Conservation (phyloP, 2,797 vertebrate species). For the Gallinago stenura region DNA sequence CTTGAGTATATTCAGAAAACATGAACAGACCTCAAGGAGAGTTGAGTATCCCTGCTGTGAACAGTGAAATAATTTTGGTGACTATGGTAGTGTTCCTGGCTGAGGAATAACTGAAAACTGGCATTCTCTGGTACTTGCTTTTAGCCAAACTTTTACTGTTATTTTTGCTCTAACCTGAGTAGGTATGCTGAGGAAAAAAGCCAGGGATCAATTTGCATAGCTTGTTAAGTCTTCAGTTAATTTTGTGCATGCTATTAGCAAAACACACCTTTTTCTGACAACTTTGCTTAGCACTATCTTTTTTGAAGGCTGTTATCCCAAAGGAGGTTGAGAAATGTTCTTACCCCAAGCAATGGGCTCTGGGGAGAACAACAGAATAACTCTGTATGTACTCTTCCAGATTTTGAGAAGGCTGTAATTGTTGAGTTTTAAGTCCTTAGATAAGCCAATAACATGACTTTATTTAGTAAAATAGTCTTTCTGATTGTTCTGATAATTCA, state of each 20-base stretch:
- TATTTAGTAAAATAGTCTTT: not conserved
- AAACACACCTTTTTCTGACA: not conserved
- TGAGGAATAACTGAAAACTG: not conserved
- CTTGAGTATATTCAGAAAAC: not conserved
- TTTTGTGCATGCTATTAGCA: not conserved
- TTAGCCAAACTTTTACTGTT: not conserved
- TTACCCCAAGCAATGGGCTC: not conserved
- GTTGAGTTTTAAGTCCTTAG: not conserved
- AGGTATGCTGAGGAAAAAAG: not conserved
- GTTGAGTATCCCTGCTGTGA: not conserved
- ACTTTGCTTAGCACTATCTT: fast-evolving
- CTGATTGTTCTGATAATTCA: conserved; percentile 1
- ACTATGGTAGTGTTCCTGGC: not conserved
- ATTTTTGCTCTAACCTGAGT: not conserved
- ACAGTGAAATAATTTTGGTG: not conserved
- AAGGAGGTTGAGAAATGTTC: not conserved
- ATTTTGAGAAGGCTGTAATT: not conserved
- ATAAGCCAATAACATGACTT: not conserved
- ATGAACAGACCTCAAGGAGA: not conserved
- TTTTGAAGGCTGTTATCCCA: not conserved
- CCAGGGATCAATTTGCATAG: not conserved
- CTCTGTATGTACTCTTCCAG: not conserved
- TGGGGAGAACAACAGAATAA: not conserved
- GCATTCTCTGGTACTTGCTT: not conserved
- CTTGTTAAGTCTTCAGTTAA: not conserved